These are phyloP conservation scores for Rhagophthalmus giganteus DNA, from an alignment of 2,888 invertebrate species.

Conservation along the genomic window DNA sequence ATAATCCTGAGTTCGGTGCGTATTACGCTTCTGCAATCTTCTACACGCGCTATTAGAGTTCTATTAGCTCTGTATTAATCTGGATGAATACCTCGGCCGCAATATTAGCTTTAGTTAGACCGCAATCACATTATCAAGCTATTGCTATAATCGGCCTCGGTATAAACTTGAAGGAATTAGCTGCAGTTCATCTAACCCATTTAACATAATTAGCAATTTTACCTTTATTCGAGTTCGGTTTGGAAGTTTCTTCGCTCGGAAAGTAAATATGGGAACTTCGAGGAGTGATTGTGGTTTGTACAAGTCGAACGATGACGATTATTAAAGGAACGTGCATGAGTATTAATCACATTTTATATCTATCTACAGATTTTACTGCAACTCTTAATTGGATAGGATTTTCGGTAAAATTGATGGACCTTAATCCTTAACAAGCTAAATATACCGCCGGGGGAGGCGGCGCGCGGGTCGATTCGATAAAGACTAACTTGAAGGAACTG, in stretches of 20 bases:
- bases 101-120: conserved; percentile 37
- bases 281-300: too few relatives aligned
- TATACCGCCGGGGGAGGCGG: too few relatives aligned
- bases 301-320: too few relatives aligned
- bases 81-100: conserved; percentile 34
- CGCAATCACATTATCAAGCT: conserved; percentile 50
- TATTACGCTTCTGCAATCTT: conserved; percentile 26
- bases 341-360: too few relatives aligned
- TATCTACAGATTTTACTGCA: too few relatives aligned
- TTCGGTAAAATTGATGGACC: too few relatives aligned
- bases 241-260: background rate
- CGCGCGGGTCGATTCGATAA: too few relatives aligned
- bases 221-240: conserved; percentile 38
- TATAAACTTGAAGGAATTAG: conserved; percentile 45
- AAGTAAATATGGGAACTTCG: too few relatives aligned
- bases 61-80: conserved; percentile 34
- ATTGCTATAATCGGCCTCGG: conserved; percentile 45
- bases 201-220: conserved; percentile 46
- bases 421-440: too few relatives aligned
- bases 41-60: conserved; percentile 35
- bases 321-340: too few relatives aligned
- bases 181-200: conserved; percentile 44
- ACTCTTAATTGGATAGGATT: background rate
- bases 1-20: conserved; percentile 26
- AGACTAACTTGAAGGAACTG: too few relatives aligned